Conservation (phyloP, 2,888 invertebrate species). For the Dolichopus griseipennis region DNA sequence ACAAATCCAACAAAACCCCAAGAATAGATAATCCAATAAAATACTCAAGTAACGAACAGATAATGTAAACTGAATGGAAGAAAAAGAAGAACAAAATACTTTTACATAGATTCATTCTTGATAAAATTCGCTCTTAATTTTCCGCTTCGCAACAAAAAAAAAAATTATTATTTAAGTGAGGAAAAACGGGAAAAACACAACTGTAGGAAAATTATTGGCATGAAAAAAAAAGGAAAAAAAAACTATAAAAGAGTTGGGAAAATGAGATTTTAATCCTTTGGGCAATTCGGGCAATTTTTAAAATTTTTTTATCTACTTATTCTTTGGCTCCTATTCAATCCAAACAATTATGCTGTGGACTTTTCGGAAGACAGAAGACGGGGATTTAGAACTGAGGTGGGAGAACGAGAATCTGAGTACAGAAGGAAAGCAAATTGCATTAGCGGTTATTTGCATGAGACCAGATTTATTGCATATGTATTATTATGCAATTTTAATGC, state of each 20-base stretch:
- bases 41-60: too few species aligned
- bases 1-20: not conserved
- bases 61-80: not conserved
- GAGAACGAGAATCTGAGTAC: too few species aligned
- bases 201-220: too few species aligned
- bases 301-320: not conserved
- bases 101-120: not conserved
- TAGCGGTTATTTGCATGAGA: too few species aligned
- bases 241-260: not conserved
- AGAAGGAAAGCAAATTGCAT: too few species aligned
- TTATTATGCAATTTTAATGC: too few species aligned
- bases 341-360: not conserved
- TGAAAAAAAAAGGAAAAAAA: not conserved
- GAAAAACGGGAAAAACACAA: too few species aligned
- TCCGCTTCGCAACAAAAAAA: not conserved
- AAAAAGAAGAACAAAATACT: not conserved
- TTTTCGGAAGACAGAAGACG: not conserved
- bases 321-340: not conserved
- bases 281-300: not conserved
- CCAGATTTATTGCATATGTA: too few species aligned
- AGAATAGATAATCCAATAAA: not conserved
- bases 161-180: not conserved
- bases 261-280: conserved; percentile 3
- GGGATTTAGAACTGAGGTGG: too few species aligned
- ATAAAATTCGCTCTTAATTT: not conserved